Evolutionary conservation across 2,113 vertebrate species (phyloP).

Genomic region (Syrmaticus mikado): DNA sequence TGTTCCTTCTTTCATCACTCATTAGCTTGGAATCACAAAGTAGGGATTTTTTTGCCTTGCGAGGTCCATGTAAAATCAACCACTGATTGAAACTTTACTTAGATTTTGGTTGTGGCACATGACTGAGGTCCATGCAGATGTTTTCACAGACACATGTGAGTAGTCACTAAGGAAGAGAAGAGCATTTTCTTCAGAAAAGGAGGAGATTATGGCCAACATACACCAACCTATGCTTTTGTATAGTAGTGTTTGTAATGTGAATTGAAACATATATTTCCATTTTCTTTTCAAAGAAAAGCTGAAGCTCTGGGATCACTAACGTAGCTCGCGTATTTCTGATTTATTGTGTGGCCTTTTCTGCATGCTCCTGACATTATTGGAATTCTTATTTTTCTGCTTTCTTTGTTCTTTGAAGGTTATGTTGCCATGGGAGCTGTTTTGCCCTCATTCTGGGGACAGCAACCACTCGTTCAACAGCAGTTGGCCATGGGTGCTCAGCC

Average conservation of each 20-base stretch:
- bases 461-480: slow-evolving; percentile 91
- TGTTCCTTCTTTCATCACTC: neutral
- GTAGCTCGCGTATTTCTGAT: neutral
- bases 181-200: neutral
- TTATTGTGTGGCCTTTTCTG: neutral
- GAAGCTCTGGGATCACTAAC: neutral
- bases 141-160: neutral
- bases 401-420: slow-evolving; percentile 84
- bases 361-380: fast-evolving
- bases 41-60: neutral
- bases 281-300: neutral
- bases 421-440: slow-evolving; percentile 98
- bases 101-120: neutral
- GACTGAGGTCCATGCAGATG: too few species aligned
- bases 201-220: neutral
- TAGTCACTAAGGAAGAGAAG: neutral
- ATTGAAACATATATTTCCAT: neutral
- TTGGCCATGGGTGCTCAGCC: slow-evolving; percentile 89
- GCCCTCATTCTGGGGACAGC: slow-evolving; percentile 96
- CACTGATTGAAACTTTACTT: neutral
- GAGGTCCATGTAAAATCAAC: neutral
- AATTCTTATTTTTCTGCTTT: neutral
- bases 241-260: neutral
- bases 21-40: neutral
- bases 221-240: neutral